Evolutionary conservation across 2,797 vertebrate genomes (phyloP), one percentile per base, ranked within the genome.

Genomic region (Masticophis lateralis): DNA sequence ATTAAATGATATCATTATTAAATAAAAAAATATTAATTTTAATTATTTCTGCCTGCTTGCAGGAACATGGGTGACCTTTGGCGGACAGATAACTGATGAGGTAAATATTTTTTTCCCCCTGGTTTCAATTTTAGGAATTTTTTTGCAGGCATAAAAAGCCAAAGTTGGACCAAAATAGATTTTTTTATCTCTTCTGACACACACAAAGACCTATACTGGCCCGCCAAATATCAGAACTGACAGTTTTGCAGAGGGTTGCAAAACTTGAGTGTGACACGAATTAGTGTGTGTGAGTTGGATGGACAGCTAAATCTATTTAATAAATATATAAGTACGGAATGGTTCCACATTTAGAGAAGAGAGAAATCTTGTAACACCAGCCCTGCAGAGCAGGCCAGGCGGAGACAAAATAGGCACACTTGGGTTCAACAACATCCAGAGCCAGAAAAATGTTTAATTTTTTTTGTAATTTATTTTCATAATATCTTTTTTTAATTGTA

Each of bases 61-160:
- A 99, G 99, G 99, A 97, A 99, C 99, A 97, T 99, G 99, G 99
- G 99, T 99, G 97, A 99, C 99, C 1, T 99, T 99, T 0, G 99
- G 99, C 63, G 99, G 99, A 95, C 99, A 99, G 98, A 99, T 99
- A 97, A 99, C 99, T 0, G 99, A 99, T 2, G 99, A 99, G 99
- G 99, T 99, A 98, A 98, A 98, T 96, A 55, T 6, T 2, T 0
- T 43, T 20, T 32, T 28, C 5, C 28, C 5, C 43, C 37, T 37
- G 69, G 7, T 20, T 18, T 74, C 32, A 37, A 37, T 74, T 74
- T 74, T 74, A 37, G n/a, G 7, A 9, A 3, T 74, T 37, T n/a
- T 66, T 14, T 37, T 37, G 11, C 69, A 18, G 32, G 69, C 32
- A 3, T 74, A 20, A 16, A 16, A 32, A 32, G 12, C 13, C 28